Percentiles rank a stretch among this genome's conserved stretches.
These are phyloP conservation scores for Chlorodrepanis virens DNA, from an alignment of 2,113 vertebrate genomes.

Conservation along the genomic window DNA sequence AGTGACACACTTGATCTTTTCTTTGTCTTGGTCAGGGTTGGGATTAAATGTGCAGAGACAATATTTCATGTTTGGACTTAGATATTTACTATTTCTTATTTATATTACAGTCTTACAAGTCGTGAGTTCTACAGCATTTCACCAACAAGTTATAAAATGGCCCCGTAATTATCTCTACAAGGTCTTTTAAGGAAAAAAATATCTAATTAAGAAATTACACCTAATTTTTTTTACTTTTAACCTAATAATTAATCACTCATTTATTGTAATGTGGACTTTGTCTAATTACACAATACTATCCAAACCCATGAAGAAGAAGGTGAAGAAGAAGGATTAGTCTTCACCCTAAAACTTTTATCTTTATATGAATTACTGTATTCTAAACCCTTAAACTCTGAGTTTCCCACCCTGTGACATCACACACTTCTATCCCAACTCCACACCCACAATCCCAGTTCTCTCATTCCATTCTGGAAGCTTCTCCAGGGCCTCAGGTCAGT, in stretches of 20 bases:
- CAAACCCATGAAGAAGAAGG: background rate
- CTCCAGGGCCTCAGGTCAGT: background rate
- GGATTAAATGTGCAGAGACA: background rate
- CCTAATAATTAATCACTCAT: background rate
- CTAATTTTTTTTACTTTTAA: background rate
- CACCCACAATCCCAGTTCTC: background rate
- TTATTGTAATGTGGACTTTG: background rate
- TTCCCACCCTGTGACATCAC: background rate
- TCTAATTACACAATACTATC: background rate
- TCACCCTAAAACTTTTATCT: background rate
- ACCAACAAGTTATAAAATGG: background rate
- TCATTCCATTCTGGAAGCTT: background rate
- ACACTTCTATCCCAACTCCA: background rate
- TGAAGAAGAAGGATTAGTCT: background rate
- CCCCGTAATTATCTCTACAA: background rate
- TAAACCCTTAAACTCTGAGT: background rate
- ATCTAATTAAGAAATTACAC: background rate
- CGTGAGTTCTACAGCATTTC: background rate
- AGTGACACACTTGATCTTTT: too few relatives aligned
- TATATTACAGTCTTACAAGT: background rate
- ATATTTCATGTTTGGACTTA: background rate
- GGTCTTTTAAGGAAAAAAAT: background rate
- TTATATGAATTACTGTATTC: background rate
- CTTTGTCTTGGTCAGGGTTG: background rate
- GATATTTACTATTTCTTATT: background rate